Percentiles rank a stretch among this genome's conserved stretches.
These are phyloP conservation scores for Scalopus aquaticus DNA, from an alignment of 2,113 vertebrate genomes.

Conservation along the genomic window DNA sequence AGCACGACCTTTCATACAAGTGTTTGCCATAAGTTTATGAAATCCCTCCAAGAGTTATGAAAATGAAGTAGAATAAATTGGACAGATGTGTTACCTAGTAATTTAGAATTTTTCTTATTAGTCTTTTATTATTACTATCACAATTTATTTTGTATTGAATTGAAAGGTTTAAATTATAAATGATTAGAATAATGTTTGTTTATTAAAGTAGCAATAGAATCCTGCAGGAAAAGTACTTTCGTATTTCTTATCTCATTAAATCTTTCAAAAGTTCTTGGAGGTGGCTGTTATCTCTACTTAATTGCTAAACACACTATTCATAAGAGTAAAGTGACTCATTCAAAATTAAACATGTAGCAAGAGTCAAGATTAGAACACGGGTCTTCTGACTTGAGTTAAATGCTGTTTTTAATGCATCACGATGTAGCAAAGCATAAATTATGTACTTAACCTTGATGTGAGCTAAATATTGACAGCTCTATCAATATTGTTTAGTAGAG, in stretches of 20 bases:
- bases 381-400: not conserved
- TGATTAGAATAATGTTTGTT: slow-evolving; percentile 9
- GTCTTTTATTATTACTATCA: not conserved
- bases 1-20: not conserved
- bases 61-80: not conserved
- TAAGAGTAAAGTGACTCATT: not conserved
- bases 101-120: slow-evolving; percentile 31
- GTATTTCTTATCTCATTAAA: not conserved
- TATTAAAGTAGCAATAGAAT: slow-evolving; percentile 10
- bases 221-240: not conserved
- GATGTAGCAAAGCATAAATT: not conserved
- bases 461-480: not conserved
- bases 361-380: not conserved
- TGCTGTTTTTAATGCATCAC: not conserved
- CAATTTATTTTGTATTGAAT: slow-evolving; percentile 32
- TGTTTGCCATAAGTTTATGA: slow-evolving; percentile 4
- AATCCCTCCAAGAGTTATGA: slow-evolving; percentile 12
- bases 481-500: not conserved
- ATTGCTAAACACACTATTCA: not conserved
- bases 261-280: not conserved
- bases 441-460: not conserved
- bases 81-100: not conserved
- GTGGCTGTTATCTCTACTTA: not conserved
- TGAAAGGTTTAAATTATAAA: slow-evolving; percentile 13
- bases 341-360: not conserved